These are phyloP conservation scores for Chymomyza procnemis DNA, from an alignment of 2,888 invertebrate species.

Conservation along the genomic window DNA sequence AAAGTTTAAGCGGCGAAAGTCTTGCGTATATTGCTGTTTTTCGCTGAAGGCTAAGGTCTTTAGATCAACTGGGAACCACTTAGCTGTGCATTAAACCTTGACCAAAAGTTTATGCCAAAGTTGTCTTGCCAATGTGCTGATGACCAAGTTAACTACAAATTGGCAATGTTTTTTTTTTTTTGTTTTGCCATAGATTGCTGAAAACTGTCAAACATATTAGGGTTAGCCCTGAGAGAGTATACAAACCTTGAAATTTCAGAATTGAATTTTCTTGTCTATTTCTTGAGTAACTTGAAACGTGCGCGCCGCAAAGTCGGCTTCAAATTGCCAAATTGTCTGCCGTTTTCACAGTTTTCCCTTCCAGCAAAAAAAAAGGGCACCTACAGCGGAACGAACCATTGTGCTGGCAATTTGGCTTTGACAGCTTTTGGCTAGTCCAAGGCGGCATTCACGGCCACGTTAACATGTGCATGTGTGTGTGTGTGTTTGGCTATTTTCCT, in stretches of 20 bases:
- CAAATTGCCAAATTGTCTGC: slow-evolving; percentile 1
- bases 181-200: not conserved
- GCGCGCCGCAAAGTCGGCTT: not conserved
- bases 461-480: not conserved
- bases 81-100: no score
- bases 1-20: no score
- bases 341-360: not conserved
- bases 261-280: not conserved
- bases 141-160: not conserved
- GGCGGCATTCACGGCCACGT: not conserved
- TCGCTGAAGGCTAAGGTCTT: no score
- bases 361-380: not conserved
- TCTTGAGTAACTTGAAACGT: not conserved
- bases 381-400: no score
- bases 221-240: not conserved
- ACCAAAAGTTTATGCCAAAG: no score
- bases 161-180: not conserved
- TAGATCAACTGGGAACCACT: no score
- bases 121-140: no score
- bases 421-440: not conserved
- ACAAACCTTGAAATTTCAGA: not conserved
- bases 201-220: not conserved
- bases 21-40: no score
- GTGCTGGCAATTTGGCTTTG: slow-evolving; percentile 2
- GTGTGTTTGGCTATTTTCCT: not conserved